Percentiles rank a stretch among this genome's conserved stretches.
Conservation (phyloP, 1,140 invertebrate species). For the Hesperophylax magnus region DNA sequence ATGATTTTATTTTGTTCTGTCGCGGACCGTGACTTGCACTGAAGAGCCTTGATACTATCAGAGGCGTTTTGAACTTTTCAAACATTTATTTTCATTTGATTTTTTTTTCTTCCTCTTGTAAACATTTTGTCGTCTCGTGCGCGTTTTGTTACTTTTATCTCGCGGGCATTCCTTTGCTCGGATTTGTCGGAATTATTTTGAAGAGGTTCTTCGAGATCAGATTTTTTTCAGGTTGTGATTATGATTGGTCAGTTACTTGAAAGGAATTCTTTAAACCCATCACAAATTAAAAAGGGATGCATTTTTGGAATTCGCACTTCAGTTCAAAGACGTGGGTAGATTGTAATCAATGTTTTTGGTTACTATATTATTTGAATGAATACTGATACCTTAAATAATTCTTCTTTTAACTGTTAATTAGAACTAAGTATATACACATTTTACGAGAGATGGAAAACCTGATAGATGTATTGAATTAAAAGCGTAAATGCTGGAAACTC, state of each 20-base stretch:
- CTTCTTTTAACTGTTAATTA: no score
- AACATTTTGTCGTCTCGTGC: conserved; percentile 30
- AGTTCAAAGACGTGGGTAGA: no score
- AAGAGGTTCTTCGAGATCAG: not conserved
- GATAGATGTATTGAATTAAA: no score
- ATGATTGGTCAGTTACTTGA: conserved; percentile 8
- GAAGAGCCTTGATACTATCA: conserved; percentile 16
- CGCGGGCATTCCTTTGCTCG: conserved; percentile 17
- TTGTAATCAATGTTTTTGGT: no score
- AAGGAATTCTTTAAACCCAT: not conserved
- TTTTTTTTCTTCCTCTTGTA: not conserved
- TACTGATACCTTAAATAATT: no score
- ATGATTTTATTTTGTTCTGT: conserved; percentile 31
- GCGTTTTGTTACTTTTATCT: conserved; percentile 16
- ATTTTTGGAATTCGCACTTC: not conserved
- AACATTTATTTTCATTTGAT: not conserved
- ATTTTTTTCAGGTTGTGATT: conserved; percentile 1
- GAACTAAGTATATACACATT: no score
- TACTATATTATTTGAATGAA: no score
- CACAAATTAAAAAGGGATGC: not conserved
- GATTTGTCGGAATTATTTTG: not conserved
- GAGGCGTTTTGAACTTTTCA: conserved; percentile 8
- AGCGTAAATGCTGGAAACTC: no score
- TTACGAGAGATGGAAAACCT: no score
- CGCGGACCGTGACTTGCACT: conserved; percentile 20